Conservation (phyloP, 2,797 vertebrate species). For the Sebastes dallii region DNA sequence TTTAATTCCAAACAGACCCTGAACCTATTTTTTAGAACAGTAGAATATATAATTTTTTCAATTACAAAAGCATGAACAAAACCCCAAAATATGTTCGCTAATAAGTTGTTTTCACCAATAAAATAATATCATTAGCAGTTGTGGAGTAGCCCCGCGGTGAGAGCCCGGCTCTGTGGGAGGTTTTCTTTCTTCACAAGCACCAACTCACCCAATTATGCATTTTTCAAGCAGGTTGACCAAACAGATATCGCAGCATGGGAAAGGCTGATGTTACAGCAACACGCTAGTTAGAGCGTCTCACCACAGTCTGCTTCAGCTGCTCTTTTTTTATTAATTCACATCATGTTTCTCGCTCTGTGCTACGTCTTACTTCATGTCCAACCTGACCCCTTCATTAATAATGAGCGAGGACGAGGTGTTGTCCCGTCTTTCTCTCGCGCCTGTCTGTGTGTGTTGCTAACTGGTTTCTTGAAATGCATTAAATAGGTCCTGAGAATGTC, state of each 20-base stretch:
- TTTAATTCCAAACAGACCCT: background rate
- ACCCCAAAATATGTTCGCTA: background rate
- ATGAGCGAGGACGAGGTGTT: constrained; percentile 32
- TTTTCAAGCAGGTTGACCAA: constrained; percentile 43
- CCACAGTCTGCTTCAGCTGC: background rate
- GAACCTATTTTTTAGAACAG: background rate
- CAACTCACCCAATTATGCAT: constrained; percentile 46
- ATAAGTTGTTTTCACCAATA: background rate
- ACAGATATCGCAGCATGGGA: constrained; percentile 29
- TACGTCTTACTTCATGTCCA: constrained; percentile 18
- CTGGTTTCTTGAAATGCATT: constrained; percentile 18
- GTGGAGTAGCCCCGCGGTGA: background rate
- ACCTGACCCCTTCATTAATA: constrained; percentile 42
- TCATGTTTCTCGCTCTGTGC: constrained; percentile 19
- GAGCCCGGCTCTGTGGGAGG: background rate
- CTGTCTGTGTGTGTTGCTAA: background rate
- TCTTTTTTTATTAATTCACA: constrained; percentile 17
- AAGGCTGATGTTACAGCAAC: constrained; percentile 19
- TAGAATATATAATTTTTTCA: background rate
- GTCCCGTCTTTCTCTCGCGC: background rate
- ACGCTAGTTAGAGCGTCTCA: constrained; percentile 41
- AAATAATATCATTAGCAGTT: constrained; percentile 11
- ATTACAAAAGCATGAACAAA: background rate
- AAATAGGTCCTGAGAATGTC: background rate
- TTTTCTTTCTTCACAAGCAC: constrained; percentile 24